These are phyloP conservation scores for Turdus rufiventris DNA, from an alignment of 2,113 vertebrate genomes.

Conservation along the genomic window DNA sequence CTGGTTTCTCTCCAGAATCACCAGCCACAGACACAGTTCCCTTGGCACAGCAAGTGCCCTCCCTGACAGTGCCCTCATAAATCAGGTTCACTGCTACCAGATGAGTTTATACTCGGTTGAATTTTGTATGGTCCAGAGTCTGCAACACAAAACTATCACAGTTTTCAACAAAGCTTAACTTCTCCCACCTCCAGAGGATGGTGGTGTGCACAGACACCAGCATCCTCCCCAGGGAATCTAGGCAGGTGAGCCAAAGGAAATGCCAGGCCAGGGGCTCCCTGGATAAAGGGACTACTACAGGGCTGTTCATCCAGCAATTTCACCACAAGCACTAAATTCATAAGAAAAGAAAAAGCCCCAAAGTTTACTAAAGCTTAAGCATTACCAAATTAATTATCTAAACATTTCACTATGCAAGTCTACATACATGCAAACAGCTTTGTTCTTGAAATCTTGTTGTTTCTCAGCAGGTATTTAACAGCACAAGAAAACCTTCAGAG, in stretches of 20 bases:
- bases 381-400: background rate
- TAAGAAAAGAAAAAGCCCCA: background rate
- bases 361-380: background rate
- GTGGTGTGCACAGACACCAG: background rate
- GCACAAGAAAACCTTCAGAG: background rate
- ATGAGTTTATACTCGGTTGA: background rate
- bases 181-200: background rate
- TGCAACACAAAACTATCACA: background rate
- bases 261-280: background rate
- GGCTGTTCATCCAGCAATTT: background rate
- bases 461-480: background rate
- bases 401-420: background rate
- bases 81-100: background rate
- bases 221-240: background rate
- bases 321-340: background rate
- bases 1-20: background rate
- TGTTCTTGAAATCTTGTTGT: background rate
- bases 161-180: background rate
- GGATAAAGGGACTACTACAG: background rate
- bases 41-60: background rate
- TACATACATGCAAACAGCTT: background rate
- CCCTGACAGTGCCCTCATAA: background rate
- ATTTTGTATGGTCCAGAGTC: background rate
- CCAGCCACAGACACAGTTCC: background rate
- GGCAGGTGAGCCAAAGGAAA: background rate